A percentile compares a stretch with the other conserved stretches of the same genome.
Evolutionary conservation across 1,140 invertebrate genomes (phyloP).

Genomic region (Dendroctonus ponderosae): DNA sequence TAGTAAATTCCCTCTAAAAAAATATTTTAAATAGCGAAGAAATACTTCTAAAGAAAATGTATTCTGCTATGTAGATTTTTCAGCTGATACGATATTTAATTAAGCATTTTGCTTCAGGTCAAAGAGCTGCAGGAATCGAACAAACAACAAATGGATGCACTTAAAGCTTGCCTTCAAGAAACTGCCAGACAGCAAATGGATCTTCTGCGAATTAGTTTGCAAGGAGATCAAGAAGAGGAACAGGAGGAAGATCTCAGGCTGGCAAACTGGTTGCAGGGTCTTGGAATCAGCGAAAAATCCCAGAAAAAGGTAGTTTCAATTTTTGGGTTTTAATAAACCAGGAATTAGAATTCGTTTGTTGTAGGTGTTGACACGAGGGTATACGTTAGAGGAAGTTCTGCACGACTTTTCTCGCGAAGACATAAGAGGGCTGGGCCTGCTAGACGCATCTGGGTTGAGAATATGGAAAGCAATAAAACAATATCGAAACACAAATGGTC

Average conservation of each 20-base stretch:
- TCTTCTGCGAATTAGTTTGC: conserved; percentile 35
- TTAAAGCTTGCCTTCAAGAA: conserved; percentile 38
- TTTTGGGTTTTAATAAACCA: conserved; percentile 2
- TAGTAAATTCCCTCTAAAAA: too few species aligned
- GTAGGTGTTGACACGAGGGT: conserved; percentile 61
- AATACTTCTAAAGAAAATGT: too few species aligned
- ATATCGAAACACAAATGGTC: conserved; percentile 44
- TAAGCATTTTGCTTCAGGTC: conserved; percentile 31
- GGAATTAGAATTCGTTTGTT: not conserved
- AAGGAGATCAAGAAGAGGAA: conserved; percentile 39
- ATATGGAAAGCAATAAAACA: conserved; percentile 58
- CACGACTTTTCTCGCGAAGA: conserved; percentile 74
- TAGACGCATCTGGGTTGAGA: conserved; percentile 58
- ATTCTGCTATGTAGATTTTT: too few species aligned
- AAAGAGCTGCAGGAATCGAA: conserved; percentile 38
- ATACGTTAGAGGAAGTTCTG: conserved; percentile 75
- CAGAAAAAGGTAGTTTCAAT: conserved; percentile 47
- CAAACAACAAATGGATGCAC: conserved; percentile 36
- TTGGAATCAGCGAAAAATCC: conserved; percentile 59
- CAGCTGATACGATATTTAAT: not conserved
- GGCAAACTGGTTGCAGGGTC: conserved; percentile 59
- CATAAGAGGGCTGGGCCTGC: conserved; percentile 68
- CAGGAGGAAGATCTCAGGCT: conserved; percentile 54
- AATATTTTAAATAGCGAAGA: too few species aligned
- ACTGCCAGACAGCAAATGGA: conserved; percentile 34